These are phyloP conservation scores for Cyphomyrus discorhynchus DNA, from an alignment of 2,113 vertebrate species.

Conservation along the genomic window DNA sequence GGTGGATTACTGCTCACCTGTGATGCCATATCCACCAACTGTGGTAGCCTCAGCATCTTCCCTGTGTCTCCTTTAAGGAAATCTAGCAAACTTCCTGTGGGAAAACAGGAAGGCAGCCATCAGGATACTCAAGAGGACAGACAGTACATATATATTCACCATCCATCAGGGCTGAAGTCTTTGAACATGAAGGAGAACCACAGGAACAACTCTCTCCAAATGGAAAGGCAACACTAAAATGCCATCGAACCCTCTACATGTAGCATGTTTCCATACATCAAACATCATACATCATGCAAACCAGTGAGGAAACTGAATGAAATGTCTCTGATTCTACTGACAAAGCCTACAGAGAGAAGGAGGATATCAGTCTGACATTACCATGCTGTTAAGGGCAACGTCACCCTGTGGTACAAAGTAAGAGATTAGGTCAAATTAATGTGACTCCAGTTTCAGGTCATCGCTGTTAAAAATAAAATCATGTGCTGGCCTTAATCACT, in stretches of 20 bases:
- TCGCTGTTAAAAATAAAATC: not conserved
- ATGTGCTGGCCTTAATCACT: not conserved
- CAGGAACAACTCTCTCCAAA: not conserved
- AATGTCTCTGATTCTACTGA: not conserved
- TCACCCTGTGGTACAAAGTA: not conserved
- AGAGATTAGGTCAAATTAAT: not conserved
- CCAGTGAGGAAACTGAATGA: not conserved
- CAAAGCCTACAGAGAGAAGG: not conserved
- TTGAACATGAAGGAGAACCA: not conserved
- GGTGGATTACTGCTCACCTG: conserved; percentile 67
- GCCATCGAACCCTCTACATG: not conserved
- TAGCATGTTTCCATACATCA: not conserved
- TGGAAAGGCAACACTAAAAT: not conserved
- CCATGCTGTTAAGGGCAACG: not conserved
- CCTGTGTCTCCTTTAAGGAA: conserved; percentile 93
- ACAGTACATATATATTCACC: not conserved
- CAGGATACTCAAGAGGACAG: not conserved
- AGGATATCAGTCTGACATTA: not conserved
- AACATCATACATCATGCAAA: not conserved
- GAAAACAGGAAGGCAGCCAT: not conserved
- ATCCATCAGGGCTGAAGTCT: not conserved
- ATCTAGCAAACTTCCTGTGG: conserved; percentile 84
- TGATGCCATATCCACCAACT: conserved; percentile 93
- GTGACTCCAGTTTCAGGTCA: not conserved
- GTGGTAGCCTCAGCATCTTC: conserved; percentile 84